Evolutionary conservation across 2,888 invertebrate genomes (phyloP).

Genomic region (Orthosia incerta): DNA sequence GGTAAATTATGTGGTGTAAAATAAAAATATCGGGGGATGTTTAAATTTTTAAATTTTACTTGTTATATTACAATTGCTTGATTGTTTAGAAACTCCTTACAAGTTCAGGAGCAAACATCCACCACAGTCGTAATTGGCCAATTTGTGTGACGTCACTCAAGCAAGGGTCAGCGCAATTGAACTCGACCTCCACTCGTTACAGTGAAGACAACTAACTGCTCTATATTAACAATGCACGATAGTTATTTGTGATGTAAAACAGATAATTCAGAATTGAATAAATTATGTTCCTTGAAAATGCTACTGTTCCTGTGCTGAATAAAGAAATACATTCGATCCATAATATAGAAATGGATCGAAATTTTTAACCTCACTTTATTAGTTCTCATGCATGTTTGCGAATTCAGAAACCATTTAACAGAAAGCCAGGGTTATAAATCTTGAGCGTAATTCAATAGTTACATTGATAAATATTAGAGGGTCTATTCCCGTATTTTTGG

Average conservation of each 20-base stretch:
- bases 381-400: not conserved
- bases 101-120: constrained; percentile 5
- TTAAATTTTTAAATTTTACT: no score
- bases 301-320: no score
- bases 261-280: not conserved
- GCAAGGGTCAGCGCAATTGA: constrained; percentile 26
- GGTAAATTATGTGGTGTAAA: no score
- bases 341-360: no score
- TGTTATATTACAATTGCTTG: no score
- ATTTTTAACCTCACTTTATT: not conserved
- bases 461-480: not conserved
- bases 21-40: no score
- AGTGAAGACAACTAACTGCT: constrained; percentile 1
- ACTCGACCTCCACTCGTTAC: constrained; percentile 17
- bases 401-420: not conserved
- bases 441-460: not conserved
- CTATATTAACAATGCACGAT: constrained; percentile 1
- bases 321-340: no score
- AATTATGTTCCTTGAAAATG: no score
- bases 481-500: no score
- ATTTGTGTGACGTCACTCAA: constrained; percentile 33
- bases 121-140: constrained; percentile 12
- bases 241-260: not conserved
- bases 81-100: not conserved
- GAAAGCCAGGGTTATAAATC: not conserved